Base-by-base conservation (phyloP, 2,113 vertebrate species). In the Pan paniscus region DNA sequence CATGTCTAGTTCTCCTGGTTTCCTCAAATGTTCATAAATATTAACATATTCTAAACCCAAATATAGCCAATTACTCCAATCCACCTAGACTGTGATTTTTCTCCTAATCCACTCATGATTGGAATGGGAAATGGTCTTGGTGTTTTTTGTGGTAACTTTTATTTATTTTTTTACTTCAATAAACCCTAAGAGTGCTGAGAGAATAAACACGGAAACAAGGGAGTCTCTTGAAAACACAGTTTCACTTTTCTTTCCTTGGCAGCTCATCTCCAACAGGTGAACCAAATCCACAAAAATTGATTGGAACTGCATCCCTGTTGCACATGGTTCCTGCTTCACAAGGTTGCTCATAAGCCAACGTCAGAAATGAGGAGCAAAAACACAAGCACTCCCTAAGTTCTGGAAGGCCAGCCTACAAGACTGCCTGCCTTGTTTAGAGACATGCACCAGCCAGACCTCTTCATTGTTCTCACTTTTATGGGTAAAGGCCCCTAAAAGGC, bases 161-260 rank as follows among this genome's bases (percentile, higher is more conserved):
- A 18, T 13, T 50, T 61, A 55, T 38, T 25, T 25, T 7, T 27
- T 35, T 50, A 46, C 10, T 80, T 46, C 52, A 78, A n/a, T 64
- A 88, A 79, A 3, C 27, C 14, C n/a, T 70, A 70, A 14, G 13
- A 22, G 1, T 50, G 9, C 82, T 38, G 50, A 84, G n/a, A 94
- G 75, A 67, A 64, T 9, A 89, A 43, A 84, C 10, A 75, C 80
- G 14, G 61, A 92, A 61, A 73, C 5, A 59, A 14, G 3, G 8
- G 9, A 98, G 98, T 98, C 98, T 98, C 96, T 7, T 3, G 23
- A 40, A 99, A 98, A n/a, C 98, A 98, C 0, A 11, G 23, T 52
- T 57, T 96, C 86, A 0, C 0, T 80, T 35, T 64, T 11, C 6
- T 76, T 94, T 2, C 52, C 82, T 10, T 10, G 0, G 86, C 98